Conservation (phyloP, 1,140 invertebrate genomes). For the Trachelipus rathkii region DNA sequence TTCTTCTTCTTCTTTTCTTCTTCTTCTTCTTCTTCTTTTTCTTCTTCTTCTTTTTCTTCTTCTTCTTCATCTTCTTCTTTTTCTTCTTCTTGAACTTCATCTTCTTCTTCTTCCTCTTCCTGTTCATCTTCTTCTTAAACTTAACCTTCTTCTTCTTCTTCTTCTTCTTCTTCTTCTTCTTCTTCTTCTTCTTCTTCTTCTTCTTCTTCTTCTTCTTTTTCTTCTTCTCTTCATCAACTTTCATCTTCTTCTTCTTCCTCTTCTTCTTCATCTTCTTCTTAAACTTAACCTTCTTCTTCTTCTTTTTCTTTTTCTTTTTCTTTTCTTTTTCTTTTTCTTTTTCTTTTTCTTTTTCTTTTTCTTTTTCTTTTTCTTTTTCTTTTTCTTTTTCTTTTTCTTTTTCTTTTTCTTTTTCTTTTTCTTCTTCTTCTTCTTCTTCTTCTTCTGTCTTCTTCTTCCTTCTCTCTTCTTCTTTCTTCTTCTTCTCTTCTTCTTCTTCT, state of each 20-base stretch:
- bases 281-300: not conserved
- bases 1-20: slow-evolving; percentile 9
- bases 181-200: slow-evolving; percentile 1
- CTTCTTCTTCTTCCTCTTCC: no score
- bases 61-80: not conserved
- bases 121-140: no score
- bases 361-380: no score
- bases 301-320: slow-evolving; percentile 9
- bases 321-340: slow-evolving; percentile 10
- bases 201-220: slow-evolving; percentile 3
- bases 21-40: not conserved
- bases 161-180: no score
- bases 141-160: not conserved
- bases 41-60: no score
- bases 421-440: slow-evolving; percentile 9
- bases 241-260: not conserved
- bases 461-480: no score
- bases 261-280: slow-evolving; percentile 2
- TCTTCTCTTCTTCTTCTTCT: slow-evolving; percentile 9
- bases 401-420: slow-evolving; percentile 10
- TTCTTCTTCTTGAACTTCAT: not conserved
- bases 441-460: no score
- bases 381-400: slow-evolving; percentile 10
- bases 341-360: slow-evolving; percentile 10
- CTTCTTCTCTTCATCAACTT: not conserved